A percentile compares a stretch with the other conserved stretches of the same genome.
phyloP scores from a whole-genome alignment of 2,888 invertebrate species.

The Campoplex nolae region DNA sequence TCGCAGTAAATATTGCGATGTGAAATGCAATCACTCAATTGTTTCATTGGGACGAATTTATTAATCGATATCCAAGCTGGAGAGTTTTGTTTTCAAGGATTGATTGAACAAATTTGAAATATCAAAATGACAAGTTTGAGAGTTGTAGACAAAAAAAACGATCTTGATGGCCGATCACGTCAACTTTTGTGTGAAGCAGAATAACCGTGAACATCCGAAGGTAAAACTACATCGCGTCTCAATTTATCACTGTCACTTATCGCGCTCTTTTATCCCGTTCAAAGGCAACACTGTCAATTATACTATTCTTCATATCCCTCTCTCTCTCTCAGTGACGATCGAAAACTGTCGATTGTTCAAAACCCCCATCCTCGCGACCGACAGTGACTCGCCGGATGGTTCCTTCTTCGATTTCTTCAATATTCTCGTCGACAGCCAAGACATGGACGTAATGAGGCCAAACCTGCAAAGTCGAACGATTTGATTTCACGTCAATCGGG shows the following conservation, averaged over 20 bases:
- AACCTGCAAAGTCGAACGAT: too few species aligned
- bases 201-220: not conserved
- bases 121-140: not conserved
- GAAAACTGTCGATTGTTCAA: constrained; percentile 30
- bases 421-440: constrained; percentile 12
- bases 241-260: constrained; percentile 29
- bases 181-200: not conserved
- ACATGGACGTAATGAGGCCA: constrained; percentile 39
- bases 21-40: not conserved
- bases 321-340: constrained; percentile 16
- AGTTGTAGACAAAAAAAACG: not conserved
- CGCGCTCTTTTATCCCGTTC: not conserved
- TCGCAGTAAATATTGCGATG: not conserved
- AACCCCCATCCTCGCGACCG: not conserved
- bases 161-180: not conserved
- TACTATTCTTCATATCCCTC: not conserved
- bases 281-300: constrained; percentile 53
- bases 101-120: not conserved
- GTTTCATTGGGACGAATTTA: not conserved
- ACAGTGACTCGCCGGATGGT: not conserved
- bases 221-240: constrained; percentile 1
- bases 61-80: not conserved
- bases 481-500: too few species aligned
- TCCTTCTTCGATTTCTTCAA: constrained; percentile 29
- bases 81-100: not conserved